Evolutionary conservation across 2,888 invertebrate genomes (phyloP).

Genomic region (Drosophila longiperda): DNA sequence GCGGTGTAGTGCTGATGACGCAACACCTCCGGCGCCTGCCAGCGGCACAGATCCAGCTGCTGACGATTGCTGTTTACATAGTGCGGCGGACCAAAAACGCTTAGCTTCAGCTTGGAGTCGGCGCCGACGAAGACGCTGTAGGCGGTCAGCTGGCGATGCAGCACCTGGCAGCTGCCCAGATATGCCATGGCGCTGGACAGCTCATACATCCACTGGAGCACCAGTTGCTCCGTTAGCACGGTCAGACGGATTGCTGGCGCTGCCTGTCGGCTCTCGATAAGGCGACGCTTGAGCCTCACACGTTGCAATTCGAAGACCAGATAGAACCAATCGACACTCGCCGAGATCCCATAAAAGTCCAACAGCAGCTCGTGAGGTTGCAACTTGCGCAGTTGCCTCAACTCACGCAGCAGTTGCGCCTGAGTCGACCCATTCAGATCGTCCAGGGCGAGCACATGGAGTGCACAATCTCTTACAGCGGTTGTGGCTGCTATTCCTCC

Average conservation of each 20-base stretch:
- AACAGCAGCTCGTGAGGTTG: constrained; percentile 90
- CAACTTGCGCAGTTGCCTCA: constrained; percentile 89
- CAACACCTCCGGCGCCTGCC: constrained; percentile 92
- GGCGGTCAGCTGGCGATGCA: constrained; percentile 91
- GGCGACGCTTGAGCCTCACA: constrained; percentile 89
- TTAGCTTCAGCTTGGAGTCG: constrained; percentile 89
- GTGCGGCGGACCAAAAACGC: constrained; percentile 91
- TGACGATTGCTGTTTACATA: constrained; percentile 87
- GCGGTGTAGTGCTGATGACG: constrained; percentile 88
- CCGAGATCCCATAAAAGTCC: constrained; percentile 91
- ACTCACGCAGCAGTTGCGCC: constrained; percentile 88
- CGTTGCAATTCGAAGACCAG: constrained; percentile 90
- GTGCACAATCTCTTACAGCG: constrained; percentile 84
- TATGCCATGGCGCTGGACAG: constrained; percentile 91
- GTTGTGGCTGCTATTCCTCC: background rate
- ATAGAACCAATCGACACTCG: constrained; percentile 90
- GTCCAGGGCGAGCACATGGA: constrained; percentile 88
- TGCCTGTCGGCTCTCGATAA: constrained; percentile 87
- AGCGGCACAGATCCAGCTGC: constrained; percentile 90
- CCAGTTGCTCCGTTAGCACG: constrained; percentile 87
- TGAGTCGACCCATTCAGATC: constrained; percentile 85
- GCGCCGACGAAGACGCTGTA: constrained; percentile 89
- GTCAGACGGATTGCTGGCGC: constrained; percentile 85
- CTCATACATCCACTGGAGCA: constrained; percentile 88
- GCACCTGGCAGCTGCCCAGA: constrained; percentile 88